These are phyloP conservation scores for Triops cancriformis DNA, from an alignment of 1,140 invertebrate genomes.

Conservation along the genomic window DNA sequence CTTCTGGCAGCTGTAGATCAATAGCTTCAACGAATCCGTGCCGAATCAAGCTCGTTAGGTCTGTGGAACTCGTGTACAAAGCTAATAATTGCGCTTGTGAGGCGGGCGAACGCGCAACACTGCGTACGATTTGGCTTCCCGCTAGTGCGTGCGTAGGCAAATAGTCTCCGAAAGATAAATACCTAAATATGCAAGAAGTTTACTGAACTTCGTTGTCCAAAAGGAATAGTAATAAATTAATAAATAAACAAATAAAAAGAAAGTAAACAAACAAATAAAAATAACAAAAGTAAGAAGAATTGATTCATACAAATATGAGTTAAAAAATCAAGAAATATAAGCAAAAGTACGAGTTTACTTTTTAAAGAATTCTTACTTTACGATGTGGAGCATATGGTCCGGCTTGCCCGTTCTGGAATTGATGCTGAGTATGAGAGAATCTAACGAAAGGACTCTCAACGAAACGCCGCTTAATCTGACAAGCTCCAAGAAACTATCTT, in stretches of 20 bases:
- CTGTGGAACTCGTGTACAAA: constrained; percentile 53
- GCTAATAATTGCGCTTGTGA: constrained; percentile 61
- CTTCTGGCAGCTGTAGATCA: constrained; percentile 54
- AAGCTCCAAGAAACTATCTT: constrained; percentile 56
- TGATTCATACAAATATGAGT: too few relatives aligned
- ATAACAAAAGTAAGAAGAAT: too few relatives aligned
- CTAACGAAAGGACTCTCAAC: constrained; percentile 60
- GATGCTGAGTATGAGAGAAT: constrained; percentile 69
- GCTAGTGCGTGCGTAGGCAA: constrained; percentile 57
- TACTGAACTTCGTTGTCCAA: too few relatives aligned
- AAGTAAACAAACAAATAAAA: constrained; percentile 18
- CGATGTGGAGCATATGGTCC: constrained; percentile 69
- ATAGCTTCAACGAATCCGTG: constrained; percentile 83
- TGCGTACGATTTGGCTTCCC: constrained; percentile 59
- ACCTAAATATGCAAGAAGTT: constrained; percentile 37
- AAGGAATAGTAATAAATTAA: too few relatives aligned
- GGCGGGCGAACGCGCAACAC: constrained; percentile 54
- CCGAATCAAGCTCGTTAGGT: constrained; percentile 47
- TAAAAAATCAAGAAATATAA: background rate
- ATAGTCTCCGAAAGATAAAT: constrained; percentile 59
- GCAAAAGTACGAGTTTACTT: background rate
- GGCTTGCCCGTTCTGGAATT: constrained; percentile 64
- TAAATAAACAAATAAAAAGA: background rate
- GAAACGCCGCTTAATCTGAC: constrained; percentile 40
- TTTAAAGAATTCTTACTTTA: constrained; percentile 49